Evolutionary conservation across 2,113 vertebrate genomes (phyloP), one percentile per base, ranked within the genome.

Genomic region (Suncus etruscus): DNA sequence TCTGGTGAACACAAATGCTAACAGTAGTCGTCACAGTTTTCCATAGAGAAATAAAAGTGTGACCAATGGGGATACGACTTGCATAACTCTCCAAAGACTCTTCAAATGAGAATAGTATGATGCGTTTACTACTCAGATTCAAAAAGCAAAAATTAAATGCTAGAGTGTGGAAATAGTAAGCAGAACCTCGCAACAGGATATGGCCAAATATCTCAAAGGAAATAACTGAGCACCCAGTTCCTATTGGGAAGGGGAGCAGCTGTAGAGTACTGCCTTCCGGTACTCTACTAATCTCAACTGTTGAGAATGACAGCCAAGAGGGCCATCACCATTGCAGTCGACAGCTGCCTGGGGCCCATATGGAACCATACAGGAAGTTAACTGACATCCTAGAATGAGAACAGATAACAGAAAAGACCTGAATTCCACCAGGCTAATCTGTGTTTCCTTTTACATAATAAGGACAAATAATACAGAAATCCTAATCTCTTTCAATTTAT

Each of bases 101-200:
- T 82, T 51, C 84, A 68, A 82, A 73, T 83, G 91, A 95, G 89
- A 90, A 83, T 82, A 29, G 63, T 58, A 78, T 74, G 47, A 58
- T 61, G 45, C 89, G 89, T 93, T 95, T 86, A 81, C 79, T 16
- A 20, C 22, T 32, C 31, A 32, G 70, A 92, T 89, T 77, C 83
- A 78, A 20, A 90, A 54, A 78, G 69, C 65, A 50, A 90, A 69
- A 31, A 8, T 69, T 69, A 80, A 87, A 82, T 83, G 85, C 75
- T 76, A 20, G 61, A 87, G 84, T 89, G 90, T 51, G 87, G 85
- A 92, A 61, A 77, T 10, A 51, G 78, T 9, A 83, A 72, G 58
- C 50, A 80, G 90, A 90, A 24, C n/a, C 72, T 15, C 72, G 81
- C 85, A 48, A 79, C 63, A 4, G 22, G 68, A 80, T 11, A 11